Conservation (phyloP, 2,113 vertebrate genomes). For the Setophaga petechia region DNA sequence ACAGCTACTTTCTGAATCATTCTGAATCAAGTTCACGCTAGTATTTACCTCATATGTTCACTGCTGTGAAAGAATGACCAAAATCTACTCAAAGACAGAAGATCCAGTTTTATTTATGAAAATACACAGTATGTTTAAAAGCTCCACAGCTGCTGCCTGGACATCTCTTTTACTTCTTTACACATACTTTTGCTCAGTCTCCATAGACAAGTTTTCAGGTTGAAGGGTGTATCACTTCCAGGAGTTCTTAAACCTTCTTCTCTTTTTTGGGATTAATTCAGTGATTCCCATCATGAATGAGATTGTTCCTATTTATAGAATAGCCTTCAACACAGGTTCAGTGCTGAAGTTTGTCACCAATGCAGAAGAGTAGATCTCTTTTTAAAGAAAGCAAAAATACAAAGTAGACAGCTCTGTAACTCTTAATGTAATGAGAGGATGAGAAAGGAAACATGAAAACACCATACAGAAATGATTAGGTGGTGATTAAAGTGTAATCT, state of each 20-base stretch:
- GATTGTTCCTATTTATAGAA: slow-evolving; percentile 12
- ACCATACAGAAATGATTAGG: background rate
- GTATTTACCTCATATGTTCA: background rate
- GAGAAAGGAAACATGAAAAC: background rate
- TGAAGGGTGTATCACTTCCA: slow-evolving; percentile 5
- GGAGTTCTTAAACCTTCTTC: background rate
- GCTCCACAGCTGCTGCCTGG: background rate
- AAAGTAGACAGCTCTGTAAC: background rate
- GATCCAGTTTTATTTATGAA: background rate
- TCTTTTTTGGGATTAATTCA: background rate
- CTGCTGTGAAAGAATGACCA: background rate
- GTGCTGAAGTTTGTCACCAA: background rate
- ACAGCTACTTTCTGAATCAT: background rate
- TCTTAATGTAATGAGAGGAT: background rate
- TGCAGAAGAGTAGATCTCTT: background rate
- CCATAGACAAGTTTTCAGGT: background rate
- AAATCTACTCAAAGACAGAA: background rate
- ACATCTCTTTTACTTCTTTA: background rate
- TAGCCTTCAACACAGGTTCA: background rate
- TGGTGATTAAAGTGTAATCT: slow-evolving; percentile 23
- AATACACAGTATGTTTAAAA: background rate
- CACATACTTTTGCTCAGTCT: background rate
- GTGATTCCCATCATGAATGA: background rate
- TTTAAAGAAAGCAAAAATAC: background rate
- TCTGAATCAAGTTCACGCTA: background rate